Evolutionary conservation across 37 sponge, comb jelly and placozoan species (phyloP), one percentile per base, ranked within the genome.

Genomic region (Aplysina aerophoba): DNA sequence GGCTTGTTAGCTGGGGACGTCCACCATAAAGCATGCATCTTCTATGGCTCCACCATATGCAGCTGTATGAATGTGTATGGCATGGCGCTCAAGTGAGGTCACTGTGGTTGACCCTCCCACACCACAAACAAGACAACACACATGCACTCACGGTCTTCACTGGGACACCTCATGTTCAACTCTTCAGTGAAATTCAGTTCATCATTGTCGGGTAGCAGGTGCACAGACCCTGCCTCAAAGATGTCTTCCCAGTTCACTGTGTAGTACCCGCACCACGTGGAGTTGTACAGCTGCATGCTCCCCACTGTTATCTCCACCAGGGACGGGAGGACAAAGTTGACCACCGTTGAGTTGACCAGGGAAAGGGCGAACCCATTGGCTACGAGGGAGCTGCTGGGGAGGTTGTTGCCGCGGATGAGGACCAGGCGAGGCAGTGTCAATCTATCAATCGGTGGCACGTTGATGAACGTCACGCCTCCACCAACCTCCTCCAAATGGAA

Each of bases 191-290:
- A 44, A 8, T 44, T 44, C 50, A 44, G 8, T 3, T 44, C 50
- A 3, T 44, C 50, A 44, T 44, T 8, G 8, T 44, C 8, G 50
- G 50, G 50, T 44, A 44, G 50, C 50, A 44, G 8, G 50, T 8
- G 50, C 50, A 44, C 50, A 3, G 3, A 3, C 6, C 50, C 50
- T 44, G 21, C 11, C 54, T 83, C 84, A 0, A 90, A 3, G 35
- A 89, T 92, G 69, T 92, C 93, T 33, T 15, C 34, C 93, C 93
- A 92, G n/a, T 84, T 79, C 17, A 92, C 83, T 13, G 81, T 83
- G 53, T 20, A 56, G 38, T 61, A 17, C 36, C 82, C 86, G 56
- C 93, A 92, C 37, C 67, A 73, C 53, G 55, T 83, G 21, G 63
- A 19, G 30, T 83, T 74, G 12, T 63, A 37, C 24, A 89, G 34